Conservation (phyloP, 1,140 invertebrate species). For the Euschistus heros region DNA sequence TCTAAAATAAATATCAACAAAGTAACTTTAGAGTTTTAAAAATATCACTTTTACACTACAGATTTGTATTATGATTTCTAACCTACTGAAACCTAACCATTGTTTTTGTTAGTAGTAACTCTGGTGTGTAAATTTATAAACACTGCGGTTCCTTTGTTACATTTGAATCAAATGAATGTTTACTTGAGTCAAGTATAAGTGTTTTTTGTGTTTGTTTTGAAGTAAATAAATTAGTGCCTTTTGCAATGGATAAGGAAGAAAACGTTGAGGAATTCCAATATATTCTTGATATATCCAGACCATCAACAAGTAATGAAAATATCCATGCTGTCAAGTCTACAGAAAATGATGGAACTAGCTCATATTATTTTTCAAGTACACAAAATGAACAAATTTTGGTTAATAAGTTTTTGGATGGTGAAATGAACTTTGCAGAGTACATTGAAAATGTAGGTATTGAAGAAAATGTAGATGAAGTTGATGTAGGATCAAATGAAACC, state of each 20-base stretch:
- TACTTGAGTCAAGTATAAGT: no score
- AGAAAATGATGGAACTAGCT: background rate
- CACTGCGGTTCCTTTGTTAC: no score
- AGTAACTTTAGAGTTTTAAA: no score
- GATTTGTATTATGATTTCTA: no score
- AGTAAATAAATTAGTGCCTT: background rate
- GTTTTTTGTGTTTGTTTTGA: background rate
- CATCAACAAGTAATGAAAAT: background rate
- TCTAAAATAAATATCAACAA: no score
- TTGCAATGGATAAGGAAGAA: background rate
- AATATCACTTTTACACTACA: no score
- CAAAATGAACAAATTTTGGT: conserved; percentile 22
- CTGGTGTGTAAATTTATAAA: no score
- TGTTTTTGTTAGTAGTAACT: no score
- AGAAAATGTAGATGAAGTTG: background rate
- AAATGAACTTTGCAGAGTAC: conserved; percentile 22
- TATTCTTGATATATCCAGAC: conserved; percentile 6
- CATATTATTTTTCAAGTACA: background rate
- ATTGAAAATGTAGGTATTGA: conserved; percentile 17
- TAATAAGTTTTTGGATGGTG: conserved; percentile 21
- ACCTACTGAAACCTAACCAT: no score
- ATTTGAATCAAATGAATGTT: no score
- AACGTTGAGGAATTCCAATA: background rate
- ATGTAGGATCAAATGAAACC: background rate
- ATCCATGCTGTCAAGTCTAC: background rate